phyloP scores from a whole-genome alignment of 2,888 invertebrate genomes.

The Caprella mutica region DNA sequence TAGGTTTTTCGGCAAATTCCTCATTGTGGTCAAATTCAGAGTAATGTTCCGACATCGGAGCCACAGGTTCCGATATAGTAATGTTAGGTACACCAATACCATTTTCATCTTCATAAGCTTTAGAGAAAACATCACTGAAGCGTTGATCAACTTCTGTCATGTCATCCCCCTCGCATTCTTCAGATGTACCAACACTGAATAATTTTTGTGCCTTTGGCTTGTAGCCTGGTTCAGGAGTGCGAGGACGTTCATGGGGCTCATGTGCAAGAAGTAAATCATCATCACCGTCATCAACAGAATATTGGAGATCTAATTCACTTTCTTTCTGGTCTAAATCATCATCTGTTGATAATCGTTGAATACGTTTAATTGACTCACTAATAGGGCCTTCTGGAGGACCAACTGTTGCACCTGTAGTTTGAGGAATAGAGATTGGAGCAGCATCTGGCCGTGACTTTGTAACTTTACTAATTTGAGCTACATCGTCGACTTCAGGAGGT shows the following conservation, averaged over 20 bases:
- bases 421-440: constrained; percentile 22
- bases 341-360: too few relatives aligned
- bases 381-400: constrained; percentile 43
- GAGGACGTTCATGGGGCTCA: constrained; percentile 47
- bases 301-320: constrained; percentile 36
- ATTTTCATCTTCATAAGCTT: constrained; percentile 29
- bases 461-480: constrained; percentile 43
- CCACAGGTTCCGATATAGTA: constrained; percentile 51
- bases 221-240: constrained; percentile 46
- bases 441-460: constrained; percentile 29
- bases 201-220: constrained; percentile 28
- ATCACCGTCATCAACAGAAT: constrained; percentile 44
- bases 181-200: constrained; percentile 37
- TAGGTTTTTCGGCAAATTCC: constrained; percentile 36
- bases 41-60: constrained; percentile 43
- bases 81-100: constrained; percentile 49
- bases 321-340: too few relatives aligned
- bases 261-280: constrained; percentile 42
- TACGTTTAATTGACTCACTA: constrained; percentile 44
- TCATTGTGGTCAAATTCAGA: constrained; percentile 45
- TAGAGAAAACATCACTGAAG: constrained; percentile 33
- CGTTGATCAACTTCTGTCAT: constrained; percentile 40
- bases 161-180: constrained; percentile 42
- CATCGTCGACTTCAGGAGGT: constrained; percentile 46
- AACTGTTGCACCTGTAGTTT: constrained; percentile 37